Conservation (phyloP, 2,113 vertebrate species). For the Scartelaos histophorus region DNA sequence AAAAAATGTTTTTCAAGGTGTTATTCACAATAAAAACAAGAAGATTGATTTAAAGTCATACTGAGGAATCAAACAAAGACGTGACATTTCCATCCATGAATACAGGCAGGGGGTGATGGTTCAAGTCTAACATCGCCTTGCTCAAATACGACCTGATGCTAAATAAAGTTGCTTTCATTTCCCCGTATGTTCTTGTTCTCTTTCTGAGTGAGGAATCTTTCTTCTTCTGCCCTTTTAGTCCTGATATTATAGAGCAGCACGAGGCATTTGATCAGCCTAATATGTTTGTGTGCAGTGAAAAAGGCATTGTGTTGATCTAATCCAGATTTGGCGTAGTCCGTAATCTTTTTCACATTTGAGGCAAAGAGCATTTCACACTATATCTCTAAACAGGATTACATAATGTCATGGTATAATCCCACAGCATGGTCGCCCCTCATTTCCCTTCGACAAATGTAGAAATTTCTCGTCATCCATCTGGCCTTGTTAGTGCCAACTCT, state of each 20-base stretch:
- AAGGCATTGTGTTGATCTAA: slow-evolving; percentile 61
- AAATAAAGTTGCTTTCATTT: slow-evolving; percentile 26
- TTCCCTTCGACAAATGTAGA: slow-evolving; percentile 50
- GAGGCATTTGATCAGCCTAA: slow-evolving; percentile 29
- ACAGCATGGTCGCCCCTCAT: slow-evolving; percentile 39
- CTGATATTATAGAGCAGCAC: slow-evolving; percentile 1
- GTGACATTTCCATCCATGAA: neutral
- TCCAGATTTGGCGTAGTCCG: slow-evolving; percentile 65
- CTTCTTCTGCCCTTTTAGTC: neutral
- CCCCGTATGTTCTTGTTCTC: neutral
- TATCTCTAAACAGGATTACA: slow-evolving; percentile 74
- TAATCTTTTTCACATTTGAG: slow-evolving; percentile 52
- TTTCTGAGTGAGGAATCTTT: neutral
- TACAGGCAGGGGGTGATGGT: neutral
- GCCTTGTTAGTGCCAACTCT: slow-evolving; percentile 34
- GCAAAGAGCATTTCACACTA: slow-evolving; percentile 74
- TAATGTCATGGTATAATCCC: slow-evolving; percentile 62
- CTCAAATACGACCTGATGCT: slow-evolving; percentile 16
- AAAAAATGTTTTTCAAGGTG: too few relatives aligned
- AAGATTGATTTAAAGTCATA: neutral
- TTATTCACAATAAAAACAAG: neutral
- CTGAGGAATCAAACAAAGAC: neutral
- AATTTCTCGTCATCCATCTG: slow-evolving; percentile 58
- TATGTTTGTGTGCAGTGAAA: slow-evolving; percentile 26
- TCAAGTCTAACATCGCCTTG: neutral